phyloP scores from a whole-genome alignment of 2,113 vertebrate species.

The Todiramphus saurophagus region DNA sequence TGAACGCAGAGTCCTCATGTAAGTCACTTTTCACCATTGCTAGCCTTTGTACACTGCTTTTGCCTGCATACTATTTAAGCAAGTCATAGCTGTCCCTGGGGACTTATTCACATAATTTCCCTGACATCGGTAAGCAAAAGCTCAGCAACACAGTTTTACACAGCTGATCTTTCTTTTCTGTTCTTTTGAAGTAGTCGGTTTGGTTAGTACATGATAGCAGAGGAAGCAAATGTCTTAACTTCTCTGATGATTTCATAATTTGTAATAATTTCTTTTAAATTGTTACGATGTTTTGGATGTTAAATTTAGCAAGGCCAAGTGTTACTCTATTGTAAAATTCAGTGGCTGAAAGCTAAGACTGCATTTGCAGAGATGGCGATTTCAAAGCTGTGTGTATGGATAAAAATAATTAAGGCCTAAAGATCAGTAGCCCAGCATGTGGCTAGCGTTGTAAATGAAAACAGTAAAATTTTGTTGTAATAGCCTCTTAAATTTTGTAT shows the following conservation, averaged over 20 bases:
- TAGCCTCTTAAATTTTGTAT: background rate
- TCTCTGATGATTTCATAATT: background rate
- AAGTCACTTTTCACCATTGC: background rate
- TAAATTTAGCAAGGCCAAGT: background rate
- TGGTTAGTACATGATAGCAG: background rate
- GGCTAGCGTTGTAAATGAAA: background rate
- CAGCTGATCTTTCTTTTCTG: background rate
- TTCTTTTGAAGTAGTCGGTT: background rate
- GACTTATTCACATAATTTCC: fast-evolving
- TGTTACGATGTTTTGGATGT: background rate
- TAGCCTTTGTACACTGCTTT: background rate
- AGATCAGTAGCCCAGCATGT: background rate
- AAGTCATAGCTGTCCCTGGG: background rate
- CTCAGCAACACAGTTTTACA: background rate
- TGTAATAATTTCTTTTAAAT: background rate
- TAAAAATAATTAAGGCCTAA: background rate
- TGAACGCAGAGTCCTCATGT: background rate
- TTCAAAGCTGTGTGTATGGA: background rate
- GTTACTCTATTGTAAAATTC: background rate
- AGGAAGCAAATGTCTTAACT: background rate
- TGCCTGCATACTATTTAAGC: background rate
- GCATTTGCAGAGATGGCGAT: background rate
- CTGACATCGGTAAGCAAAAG: background rate
- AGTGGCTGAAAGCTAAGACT: background rate
- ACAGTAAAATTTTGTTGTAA: background rate